Evolutionary conservation across 2,888 invertebrate species (phyloP).

Genomic region (Spodoptera littoralis): DNA sequence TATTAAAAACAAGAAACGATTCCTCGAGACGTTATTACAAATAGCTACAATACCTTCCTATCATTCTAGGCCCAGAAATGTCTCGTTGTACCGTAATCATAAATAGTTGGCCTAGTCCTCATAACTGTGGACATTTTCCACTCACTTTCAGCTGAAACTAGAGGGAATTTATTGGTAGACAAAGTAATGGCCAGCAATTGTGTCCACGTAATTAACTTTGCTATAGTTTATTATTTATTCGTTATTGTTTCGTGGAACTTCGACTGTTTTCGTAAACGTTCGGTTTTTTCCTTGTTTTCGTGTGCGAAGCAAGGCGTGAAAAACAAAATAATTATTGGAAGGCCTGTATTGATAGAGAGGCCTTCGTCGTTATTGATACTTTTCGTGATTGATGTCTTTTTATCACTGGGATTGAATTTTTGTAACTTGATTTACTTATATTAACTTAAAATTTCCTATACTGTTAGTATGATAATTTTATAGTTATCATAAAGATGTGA

Average conservation of each 20-base stretch:
- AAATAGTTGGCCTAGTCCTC: slow-evolving; percentile 55
- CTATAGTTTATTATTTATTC: slow-evolving; percentile 43
- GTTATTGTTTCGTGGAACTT: slow-evolving; percentile 19
- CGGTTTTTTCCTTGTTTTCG: slow-evolving; percentile 10
- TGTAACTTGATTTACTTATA: no score
- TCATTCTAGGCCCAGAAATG: slow-evolving; percentile 38
- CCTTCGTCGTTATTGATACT: no score
- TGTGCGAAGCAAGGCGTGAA: no score
- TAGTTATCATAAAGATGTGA: no score
- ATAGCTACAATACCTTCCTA: slow-evolving; percentile 23
- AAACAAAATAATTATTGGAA: no score
- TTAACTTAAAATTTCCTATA: no score
- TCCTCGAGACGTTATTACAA: slow-evolving; percentile 9
- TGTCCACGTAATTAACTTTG: slow-evolving; percentile 50
- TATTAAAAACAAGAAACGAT: slow-evolving; percentile 1
- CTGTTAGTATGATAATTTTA: no score
- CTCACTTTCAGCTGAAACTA: slow-evolving; percentile 43
- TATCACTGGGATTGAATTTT: no score
- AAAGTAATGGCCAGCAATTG: slow-evolving; percentile 33
- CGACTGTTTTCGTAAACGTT: slow-evolving; percentile 15
- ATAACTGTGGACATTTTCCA: slow-evolving; percentile 44
- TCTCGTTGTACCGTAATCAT: slow-evolving; percentile 50
- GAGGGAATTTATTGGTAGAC: slow-evolving; percentile 49
- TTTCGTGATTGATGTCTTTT: no score
- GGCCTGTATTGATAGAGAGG: no score